Evolutionary conservation across 2,797 vertebrate species (phyloP), one percentile per base, ranked within the genome.

Genomic region (Pipistrellus pipistrellus): DNA sequence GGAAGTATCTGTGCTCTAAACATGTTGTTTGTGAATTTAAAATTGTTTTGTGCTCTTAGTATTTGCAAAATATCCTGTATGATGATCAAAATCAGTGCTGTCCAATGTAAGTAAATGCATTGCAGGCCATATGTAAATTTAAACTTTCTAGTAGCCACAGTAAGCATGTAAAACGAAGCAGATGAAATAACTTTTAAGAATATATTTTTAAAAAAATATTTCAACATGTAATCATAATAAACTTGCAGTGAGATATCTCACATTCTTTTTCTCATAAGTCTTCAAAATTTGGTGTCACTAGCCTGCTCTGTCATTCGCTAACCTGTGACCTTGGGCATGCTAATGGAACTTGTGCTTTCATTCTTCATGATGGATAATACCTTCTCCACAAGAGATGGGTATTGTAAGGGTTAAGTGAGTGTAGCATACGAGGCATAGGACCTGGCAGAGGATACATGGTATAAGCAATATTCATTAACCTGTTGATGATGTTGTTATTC

Each of bases 1-100:
- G 46, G 69, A 84, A 81, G 30, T 81, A 62, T 64, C 18, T 92
- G 41, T 94, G 55, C n/a, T 85, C n/a, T 81, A 64, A 81, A 91
- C 21, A 38, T 81, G 23, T 14, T 71, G 44, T 91, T 92, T 89
- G 15, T 88, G 38, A 85, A 59, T 89, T 85, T 87, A 66, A 91
- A 77, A 41, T 81, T 62, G 1, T 78, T 88, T 77, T 71, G 27
- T 76, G 51, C 7, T 57, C 10, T 62, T 64, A 76, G 46, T 69
- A 38, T 87, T 84, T 71, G 27, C 20, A 80, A 35, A 25, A 64
- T 76, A 41, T 30, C 9, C 32, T 82, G 23, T n/a, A 20, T 82
- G 18, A 72, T 88, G 44, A 21, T 93, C 44, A 94, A 53, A 68
- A 71, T 88, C 27, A 88, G 30, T 78, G 32, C 59, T 68, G 14